Base-by-base conservation (phyloP, 2,113 vertebrate species). In the Seriola quinqueradiata region DNA sequence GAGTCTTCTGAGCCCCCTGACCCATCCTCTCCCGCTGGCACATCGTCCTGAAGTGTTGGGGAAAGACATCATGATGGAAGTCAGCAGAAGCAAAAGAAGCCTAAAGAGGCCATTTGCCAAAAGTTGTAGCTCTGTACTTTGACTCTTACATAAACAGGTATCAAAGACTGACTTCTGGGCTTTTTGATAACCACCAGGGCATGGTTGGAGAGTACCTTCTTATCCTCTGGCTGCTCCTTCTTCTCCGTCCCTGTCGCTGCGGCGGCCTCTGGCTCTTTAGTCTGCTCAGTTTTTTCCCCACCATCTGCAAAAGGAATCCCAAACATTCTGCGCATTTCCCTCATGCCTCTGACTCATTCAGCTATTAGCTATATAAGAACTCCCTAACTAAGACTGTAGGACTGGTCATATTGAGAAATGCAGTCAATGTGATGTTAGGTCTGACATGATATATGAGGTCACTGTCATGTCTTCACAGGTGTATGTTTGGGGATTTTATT, bases 161-260 rank as follows among this genome's bases (percentile, higher is more conserved):
- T 88, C 85, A 93, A 82, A 90, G 87, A 92, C 25, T 85, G 73
- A 91, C 84, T 93, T 89, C 88, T 90, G 82, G 78, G 70, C 82
- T 84, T 92, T 89, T 86, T 90, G 84, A 70, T 36, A 90, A 70
- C 66, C 80, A 74, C 19, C 87, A 71, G 82, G 73, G 67, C 67
- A 68, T 65, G 80, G 65, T 59, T 65, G 79, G 23, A 50, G 73
- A 83, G 71, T 94, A 94, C 90, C 92, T 91, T 93, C 87, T 89
- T 88, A 77, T 88, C 85, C 46, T 89, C 87, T 55, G 75, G 65
- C 34, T 83, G 70, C 21, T 92, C 90, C 81, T 88, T 70, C 65
- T 92, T 87, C 65, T 90, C 83, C 38, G 42, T 23, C 70, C 89
- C 86, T 40, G 87, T 54, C 0, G 85, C 55, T 13, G 80, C 57